Base-by-base conservation (phyloP, 2,888 invertebrate genomes). In the Cheiracanthium punctorium region DNA sequence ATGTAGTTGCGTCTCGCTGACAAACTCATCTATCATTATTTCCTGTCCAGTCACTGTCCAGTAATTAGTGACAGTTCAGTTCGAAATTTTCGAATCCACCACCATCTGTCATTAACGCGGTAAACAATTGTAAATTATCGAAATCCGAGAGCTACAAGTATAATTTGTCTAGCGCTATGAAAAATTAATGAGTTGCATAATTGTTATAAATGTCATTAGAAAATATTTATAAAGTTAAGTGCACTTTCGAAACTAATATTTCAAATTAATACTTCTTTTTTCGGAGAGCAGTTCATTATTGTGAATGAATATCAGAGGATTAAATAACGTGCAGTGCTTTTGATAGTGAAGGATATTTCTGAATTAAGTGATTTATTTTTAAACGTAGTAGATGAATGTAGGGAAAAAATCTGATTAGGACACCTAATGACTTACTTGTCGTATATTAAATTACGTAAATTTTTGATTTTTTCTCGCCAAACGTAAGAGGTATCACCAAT, bases 91-190 rank as follows among this genome's bases (percentile, higher is more conserved):
- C 7, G 58, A 58, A 24, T 58, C 20, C 12, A 12, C 24, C 58
- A 58, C 58, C 24, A 58, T 58, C 7, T 58, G 24, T 58, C 58
- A 58, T 58, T 58, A 58, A 24, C 20, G 24, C 5, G 58, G 58
- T 58, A 58, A 58, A 58, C 58, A 58, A 58, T 58, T 58, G 58
- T 24, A 58, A 58, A 58, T 58, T 58, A 58, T 58, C 58, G 24
- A 58, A 58, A 24, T 24, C 2, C 24, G 43, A 48, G 24, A 58
- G 24, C 12, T 58, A 20, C 58, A 20, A 58, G 24, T 24, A 24
- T 24, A 24, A 58, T 58, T 58, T 24, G 58, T 58, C 5, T 24
- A 24, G 7, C 12, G 58, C 8, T 17, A 24, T 58, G 58, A 58
- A 58, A 58, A 58, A 58, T 58, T 58, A 58, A 58, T 58, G 58